Base-by-base conservation (phyloP, 1,140 invertebrate species). In the Zaprionus gabonicus region DNA sequence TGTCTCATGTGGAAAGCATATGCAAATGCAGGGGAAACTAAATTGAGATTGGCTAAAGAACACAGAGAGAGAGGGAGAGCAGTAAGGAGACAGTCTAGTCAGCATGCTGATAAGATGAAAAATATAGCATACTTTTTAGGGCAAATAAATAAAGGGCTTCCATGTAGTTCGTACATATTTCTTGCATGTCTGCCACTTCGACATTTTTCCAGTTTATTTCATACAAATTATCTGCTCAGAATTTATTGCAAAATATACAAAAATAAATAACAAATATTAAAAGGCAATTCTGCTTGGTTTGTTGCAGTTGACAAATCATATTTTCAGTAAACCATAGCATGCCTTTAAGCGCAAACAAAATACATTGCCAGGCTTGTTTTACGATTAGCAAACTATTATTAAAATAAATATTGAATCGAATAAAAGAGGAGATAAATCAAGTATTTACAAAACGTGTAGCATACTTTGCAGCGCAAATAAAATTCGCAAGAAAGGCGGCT, bases 41-140 rank as follows among this genome's bases (percentile, higher is more conserved):
- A 7, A 15, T 20, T 23, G 20, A 23, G 20, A 51, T 51, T 51
- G 17, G 20, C n/a, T 17, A 4, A 17, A n/a, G 0, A 46, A 46
- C 13, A 15, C 13, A 38, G 36, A 13, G 36, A 4, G n/a, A 6
- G 2, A 38, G 36, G 10, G 5, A 6, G 7, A 10, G 6, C 7
- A 9, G n/a, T 7, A 17, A 7, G 7, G 7, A n/a, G n/a, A 46
- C 31, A 34, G 20, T 51, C 46, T 23, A 51, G 46, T 51, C 46
- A 12, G 46, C 46, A 13, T 17, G 4, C 10, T 23, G 46, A 51
- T 51, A 51, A 51, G 46, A 51, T 20, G 20, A 25, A 25, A 51
- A 51, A 51, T 9, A 51, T 51, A 51, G 46, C 46, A 51, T 51
- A 51, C 46, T 51, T 51, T 51, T n/a, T 20, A 25, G 46, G 9